Evolutionary conservation across 2,888 invertebrate species (phyloP).

Genomic region (Ecdyonurus torrentis): DNA sequence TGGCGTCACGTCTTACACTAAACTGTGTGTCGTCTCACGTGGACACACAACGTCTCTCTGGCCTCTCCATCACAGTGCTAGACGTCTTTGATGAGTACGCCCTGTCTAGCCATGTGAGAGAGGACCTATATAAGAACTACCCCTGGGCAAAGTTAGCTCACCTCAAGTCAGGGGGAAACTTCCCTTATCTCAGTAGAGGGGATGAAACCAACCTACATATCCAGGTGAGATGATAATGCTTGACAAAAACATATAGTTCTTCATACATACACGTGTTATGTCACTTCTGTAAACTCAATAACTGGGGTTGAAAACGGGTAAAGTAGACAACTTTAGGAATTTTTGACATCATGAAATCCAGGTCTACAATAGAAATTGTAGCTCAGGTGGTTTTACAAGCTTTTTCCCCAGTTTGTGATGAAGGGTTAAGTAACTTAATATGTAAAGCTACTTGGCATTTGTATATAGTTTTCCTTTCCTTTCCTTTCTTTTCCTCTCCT

Average conservation of each 20-base stretch:
- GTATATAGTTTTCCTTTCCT: too few species aligned
- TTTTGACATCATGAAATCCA: neutral
- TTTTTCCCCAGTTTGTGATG: neutral
- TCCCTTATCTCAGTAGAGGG: slow-evolving; percentile 74
- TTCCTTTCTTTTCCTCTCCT: too few species aligned
- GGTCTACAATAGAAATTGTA: neutral
- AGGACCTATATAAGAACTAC: slow-evolving; percentile 71
- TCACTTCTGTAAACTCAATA: too few species aligned
- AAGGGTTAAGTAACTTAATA: too few species aligned
- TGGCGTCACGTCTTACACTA: slow-evolving; percentile 72
- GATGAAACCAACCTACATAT: slow-evolving; percentile 81
- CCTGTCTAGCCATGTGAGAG: slow-evolving; percentile 54
- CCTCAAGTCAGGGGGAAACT: slow-evolving; percentile 76
- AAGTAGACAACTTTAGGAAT: neutral
- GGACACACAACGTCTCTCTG: slow-evolving; percentile 50
- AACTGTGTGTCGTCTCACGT: slow-evolving; percentile 70
- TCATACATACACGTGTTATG: neutral
- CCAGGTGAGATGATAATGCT: slow-evolving; percentile 47
- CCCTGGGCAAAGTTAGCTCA: slow-evolving; percentile 74
- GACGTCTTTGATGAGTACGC: slow-evolving; percentile 85
- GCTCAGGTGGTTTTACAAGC: neutral
- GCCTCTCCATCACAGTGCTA: slow-evolving; percentile 61
- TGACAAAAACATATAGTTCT: neutral
- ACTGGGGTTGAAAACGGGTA: too few species aligned
- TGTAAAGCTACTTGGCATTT: too few species aligned